Base-by-base conservation (phyloP, 2,797 vertebrate species). In the Limnodromus scolopaceus region DNA sequence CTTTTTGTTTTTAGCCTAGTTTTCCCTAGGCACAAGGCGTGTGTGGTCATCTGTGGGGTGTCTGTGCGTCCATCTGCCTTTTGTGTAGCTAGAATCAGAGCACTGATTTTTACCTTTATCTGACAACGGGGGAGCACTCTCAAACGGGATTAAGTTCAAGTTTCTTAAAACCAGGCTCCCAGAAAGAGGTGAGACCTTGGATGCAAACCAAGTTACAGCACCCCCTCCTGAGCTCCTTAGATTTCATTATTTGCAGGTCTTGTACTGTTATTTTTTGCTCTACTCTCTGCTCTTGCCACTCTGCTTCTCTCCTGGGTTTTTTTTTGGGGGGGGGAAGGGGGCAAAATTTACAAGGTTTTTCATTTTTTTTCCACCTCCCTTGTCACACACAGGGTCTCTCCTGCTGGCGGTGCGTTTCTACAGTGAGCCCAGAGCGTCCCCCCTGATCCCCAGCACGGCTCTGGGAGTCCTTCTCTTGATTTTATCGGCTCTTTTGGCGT, bases 391-490 rank as follows among this genome's bases (percentile, higher is more conserved):
- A 99, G 99, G 99, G 17, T 98, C 98, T 10, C 98, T 99, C 28
- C 75, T 99, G 63, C 97, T 99, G 81, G 97, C 98, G 12, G 98
- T 99, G 51, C 98, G 98, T 45, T 93, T 97, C 97, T 99, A 99
- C 98, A 98, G 93, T 41, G 96, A 81, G 32, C 79, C 94, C 18
- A 61, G 96, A 28, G 96, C 83, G 9, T 72, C 89, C 23, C 71
- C 97, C 22, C 92, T 98, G 49, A 98, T 99, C 91, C 97, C 98
- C 80, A 71, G 94, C 63, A 98, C 98, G 10, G 98, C 98, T 17
- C 97, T 99, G 5, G 99, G 99, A 13, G 66, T 98, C 51, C 96
- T 99, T 54, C 98, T 99, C 36, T 92, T 99, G 58, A 45, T 99
- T 11, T 69, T 98, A 0, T 96, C 99, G 0, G 92, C 97, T 24